These are phyloP conservation scores for Eulacestoma nigropectus DNA, from an alignment of 2,113 vertebrate genomes.

Conservation along the genomic window DNA sequence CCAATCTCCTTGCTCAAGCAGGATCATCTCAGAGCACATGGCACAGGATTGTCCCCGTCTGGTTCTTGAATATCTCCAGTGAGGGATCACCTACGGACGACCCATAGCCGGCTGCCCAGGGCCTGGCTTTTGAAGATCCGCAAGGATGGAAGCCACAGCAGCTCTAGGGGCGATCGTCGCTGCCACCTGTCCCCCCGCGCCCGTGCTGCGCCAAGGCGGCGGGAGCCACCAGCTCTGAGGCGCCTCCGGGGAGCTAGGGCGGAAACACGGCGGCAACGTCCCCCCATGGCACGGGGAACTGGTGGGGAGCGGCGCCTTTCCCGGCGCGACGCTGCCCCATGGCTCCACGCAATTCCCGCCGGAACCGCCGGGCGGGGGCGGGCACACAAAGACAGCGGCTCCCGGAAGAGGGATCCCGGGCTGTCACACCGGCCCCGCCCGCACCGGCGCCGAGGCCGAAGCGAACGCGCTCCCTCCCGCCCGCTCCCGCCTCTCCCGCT, in stretches of 20 bases:
- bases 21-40: not conserved
- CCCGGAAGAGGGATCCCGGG: not conserved
- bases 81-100: not conserved
- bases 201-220: not conserved
- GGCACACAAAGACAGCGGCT: not conserved
- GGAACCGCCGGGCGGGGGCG: not conserved
- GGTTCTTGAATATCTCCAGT: not conserved
- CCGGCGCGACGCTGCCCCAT: accelerated
- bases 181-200: not conserved
- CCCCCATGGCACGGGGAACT: too few species aligned
- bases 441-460: not conserved
- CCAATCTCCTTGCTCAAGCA: not conserved
- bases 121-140: not conserved
- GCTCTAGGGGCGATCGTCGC: not conserved
- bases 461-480: accelerated
- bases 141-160: not conserved
- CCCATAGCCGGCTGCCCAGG: not conserved
- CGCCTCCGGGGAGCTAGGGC: not conserved
- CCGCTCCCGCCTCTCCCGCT: not conserved
- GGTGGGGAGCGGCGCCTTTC: not conserved
- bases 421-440: not conserved
- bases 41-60: accelerated
- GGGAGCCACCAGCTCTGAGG: not conserved
- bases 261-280: too few species aligned
- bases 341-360: not conserved